phyloP scores from a whole-genome alignment of 2,888 invertebrate species.

The Mallateleia sp. region DNA sequence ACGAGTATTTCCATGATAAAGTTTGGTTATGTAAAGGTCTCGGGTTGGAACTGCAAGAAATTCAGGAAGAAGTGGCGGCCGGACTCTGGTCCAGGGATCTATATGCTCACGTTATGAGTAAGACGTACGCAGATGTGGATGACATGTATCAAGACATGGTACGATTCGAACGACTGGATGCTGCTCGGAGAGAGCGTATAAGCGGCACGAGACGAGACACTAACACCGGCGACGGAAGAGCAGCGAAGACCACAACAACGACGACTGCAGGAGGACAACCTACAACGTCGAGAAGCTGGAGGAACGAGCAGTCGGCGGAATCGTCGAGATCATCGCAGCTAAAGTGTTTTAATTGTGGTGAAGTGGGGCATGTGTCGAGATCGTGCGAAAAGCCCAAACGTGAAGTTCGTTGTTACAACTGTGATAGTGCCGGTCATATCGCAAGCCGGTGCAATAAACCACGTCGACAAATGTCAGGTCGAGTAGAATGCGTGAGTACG shows the following conservation, averaged over 20 bases:
- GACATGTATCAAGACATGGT: neutral
- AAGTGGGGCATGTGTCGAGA: neutral
- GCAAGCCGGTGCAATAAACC: conserved; percentile 19
- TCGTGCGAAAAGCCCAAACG: neutral
- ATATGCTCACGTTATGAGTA: neutral
- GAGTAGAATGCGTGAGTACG: neutral
- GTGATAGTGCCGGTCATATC: conserved; percentile 27
- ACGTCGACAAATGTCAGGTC: neutral
- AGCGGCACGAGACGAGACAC: neutral
- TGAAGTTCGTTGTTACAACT: conserved; percentile 28
- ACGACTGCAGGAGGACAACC: neutral
- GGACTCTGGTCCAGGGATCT: neutral
- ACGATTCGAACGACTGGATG: neutral
- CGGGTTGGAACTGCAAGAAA: too few relatives aligned
- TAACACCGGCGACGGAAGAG: too few relatives aligned
- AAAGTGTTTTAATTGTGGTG: conserved; percentile 6
- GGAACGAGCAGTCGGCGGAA: too few relatives aligned
- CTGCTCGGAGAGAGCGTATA: neutral
- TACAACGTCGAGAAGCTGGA: neutral
- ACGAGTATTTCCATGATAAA: neutral
- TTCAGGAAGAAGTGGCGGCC: neutral
- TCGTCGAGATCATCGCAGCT: neutral
- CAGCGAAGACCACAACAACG: too few relatives aligned
- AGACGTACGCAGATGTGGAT: neutral
- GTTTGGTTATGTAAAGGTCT: neutral